Evolutionary conservation across 2,888 invertebrate species (phyloP).

Genomic region (Philaethria dido): DNA sequence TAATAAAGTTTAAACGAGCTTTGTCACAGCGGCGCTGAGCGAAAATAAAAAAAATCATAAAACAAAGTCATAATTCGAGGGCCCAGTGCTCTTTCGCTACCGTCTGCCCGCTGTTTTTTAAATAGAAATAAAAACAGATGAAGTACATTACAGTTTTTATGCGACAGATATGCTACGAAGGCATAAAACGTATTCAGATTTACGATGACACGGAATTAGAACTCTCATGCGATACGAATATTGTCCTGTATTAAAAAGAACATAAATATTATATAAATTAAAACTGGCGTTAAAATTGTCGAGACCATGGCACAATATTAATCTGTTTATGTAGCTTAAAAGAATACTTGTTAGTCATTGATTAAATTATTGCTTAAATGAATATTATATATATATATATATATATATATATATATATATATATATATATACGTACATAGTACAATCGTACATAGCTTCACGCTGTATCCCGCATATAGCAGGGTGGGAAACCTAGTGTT

Average conservation of each 20-base stretch:
- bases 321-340: too few species aligned
- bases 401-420: too few species aligned
- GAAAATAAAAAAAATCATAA: slow-evolving; percentile 59
- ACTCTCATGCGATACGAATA: slow-evolving; percentile 56
- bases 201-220: slow-evolving; percentile 69
- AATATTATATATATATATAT: too few species aligned
- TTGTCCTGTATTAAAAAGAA: slow-evolving; percentile 60
- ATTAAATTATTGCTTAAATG: too few species aligned
- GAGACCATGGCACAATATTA: not conserved
- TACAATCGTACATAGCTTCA: too few species aligned
- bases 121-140: slow-evolving; percentile 37
- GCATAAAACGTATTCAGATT: slow-evolving; percentile 48
- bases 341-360: too few species aligned
- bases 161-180: slow-evolving; percentile 43
- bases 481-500: too few species aligned
- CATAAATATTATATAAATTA: slow-evolving; percentile 64
- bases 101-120: slow-evolving; percentile 29
- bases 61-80: slow-evolving; percentile 28
- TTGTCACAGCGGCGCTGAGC: slow-evolving; percentile 71
- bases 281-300: slow-evolving; percentile 50
- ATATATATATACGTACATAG: too few species aligned
- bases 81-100: slow-evolving; percentile 34
- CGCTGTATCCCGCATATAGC: too few species aligned
- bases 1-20: slow-evolving; percentile 71
- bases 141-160: slow-evolving; percentile 37